Evolutionary conservation across 2,113 vertebrate genomes (phyloP).

Genomic region (Serinus canaria): DNA sequence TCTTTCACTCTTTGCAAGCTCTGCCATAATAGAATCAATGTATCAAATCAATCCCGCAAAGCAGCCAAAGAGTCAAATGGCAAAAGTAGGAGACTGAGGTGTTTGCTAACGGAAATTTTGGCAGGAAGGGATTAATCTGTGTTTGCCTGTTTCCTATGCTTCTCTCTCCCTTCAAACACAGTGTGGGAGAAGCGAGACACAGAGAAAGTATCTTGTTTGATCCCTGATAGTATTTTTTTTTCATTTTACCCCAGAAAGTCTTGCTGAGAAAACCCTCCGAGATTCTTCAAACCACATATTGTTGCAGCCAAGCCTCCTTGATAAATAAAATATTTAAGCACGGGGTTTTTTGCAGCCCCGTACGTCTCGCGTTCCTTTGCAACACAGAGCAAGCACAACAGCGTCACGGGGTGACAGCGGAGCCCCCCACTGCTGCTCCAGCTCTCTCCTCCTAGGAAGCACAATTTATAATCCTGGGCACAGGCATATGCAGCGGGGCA

Average conservation of each 20-base stretch:
- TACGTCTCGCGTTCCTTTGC: background rate
- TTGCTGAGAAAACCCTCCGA: background rate
- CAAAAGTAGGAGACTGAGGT: background rate
- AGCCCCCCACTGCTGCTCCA: background rate
- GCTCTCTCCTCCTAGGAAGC: rapidly evolving
- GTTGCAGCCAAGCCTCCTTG: background rate
- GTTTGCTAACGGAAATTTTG: conserved; percentile 30
- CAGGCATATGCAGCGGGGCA: rapidly evolving
- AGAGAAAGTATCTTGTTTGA: background rate
- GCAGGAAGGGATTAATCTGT: conserved; percentile 19
- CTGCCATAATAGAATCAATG: conserved; percentile 60
- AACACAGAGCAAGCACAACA: rapidly evolving
- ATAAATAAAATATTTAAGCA: background rate
- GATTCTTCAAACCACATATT: background rate
- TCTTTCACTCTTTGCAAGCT: conserved; percentile 48
- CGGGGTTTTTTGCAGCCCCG: background rate
- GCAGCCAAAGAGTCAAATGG: background rate
- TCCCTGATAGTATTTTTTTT: background rate
- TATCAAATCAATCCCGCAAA: conserved; percentile 52
- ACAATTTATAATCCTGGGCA: rapidly evolving
- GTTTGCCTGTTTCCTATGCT: background rate
- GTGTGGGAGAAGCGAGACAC: background rate
- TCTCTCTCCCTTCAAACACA: background rate
- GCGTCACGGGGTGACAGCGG: background rate
- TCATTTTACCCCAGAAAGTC: background rate